These are phyloP conservation scores for Trimorus sp. DNA, from an alignment of 2,888 invertebrate genomes.

Conservation along the genomic window DNA sequence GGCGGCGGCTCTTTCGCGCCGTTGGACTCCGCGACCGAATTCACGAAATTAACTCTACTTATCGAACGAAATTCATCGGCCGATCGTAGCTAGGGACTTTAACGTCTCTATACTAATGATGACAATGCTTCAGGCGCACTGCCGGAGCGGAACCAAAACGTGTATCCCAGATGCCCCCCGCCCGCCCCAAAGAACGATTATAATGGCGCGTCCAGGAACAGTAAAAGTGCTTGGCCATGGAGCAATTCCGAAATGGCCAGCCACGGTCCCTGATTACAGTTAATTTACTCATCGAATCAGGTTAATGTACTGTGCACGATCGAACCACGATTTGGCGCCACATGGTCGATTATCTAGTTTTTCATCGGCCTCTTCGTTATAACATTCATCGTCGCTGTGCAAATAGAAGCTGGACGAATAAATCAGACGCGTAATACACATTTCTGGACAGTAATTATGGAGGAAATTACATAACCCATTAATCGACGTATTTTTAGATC, in stretches of 20 bases:
- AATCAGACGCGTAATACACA: constrained; percentile 6
- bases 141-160: constrained; percentile 46
- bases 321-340: constrained; percentile 69
- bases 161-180: constrained; percentile 19
- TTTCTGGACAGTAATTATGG: background rate
- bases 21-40: constrained; percentile 2
- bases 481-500: too few relatives aligned
- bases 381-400: constrained; percentile 11
- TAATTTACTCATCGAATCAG: constrained; percentile 81
- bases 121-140: constrained; percentile 20
- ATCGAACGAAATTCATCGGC: background rate
- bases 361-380: constrained; percentile 29
- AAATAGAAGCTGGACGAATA: constrained; percentile 1
- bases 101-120: constrained; percentile 13
- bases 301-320: constrained; percentile 80
- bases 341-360: constrained; percentile 58
- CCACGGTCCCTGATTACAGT: constrained; percentile 78
- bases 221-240: constrained; percentile 39
- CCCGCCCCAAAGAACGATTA: constrained; percentile 35
- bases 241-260: constrained; percentile 58
- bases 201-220: constrained; percentile 45
- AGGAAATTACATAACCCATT: too few relatives aligned
- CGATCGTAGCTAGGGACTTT: background rate
- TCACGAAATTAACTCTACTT: background rate
- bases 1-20: background rate